Conservation (phyloP, 2,797 vertebrate species). For the Mallotus villosus region DNA sequence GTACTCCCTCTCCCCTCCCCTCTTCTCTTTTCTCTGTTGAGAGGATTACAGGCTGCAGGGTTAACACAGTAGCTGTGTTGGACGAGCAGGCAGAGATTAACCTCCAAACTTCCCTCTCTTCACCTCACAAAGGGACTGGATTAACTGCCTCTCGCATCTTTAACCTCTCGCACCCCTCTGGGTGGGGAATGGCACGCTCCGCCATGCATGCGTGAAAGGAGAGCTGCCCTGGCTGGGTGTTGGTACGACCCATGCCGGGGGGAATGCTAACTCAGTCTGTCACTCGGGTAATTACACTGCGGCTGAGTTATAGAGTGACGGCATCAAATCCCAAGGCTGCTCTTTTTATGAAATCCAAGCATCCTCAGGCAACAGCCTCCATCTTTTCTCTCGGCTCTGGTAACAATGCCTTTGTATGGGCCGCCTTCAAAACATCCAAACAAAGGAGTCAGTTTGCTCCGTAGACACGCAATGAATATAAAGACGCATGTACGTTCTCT, state of each 20-base stretch:
- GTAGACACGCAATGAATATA: constrained; percentile 2
- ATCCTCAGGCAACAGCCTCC: constrained; percentile 77
- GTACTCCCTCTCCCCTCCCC: neutral
- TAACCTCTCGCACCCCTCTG: constrained; percentile 10
- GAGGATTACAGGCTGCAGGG: constrained; percentile 63
- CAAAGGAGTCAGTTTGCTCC: too few relatives aligned
- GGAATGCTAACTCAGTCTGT: constrained; percentile 84
- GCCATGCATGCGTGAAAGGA: constrained; percentile 25
- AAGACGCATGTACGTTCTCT: neutral
- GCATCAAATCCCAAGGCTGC: constrained; percentile 88
- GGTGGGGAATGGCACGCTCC: constrained; percentile 48
- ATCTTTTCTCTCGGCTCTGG: constrained; percentile 23
- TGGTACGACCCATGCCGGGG: constrained; percentile 75
- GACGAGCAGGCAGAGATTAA: constrained; percentile 71
- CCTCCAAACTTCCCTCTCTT: constrained; percentile 60
- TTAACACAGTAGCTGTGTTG: constrained; percentile 61
- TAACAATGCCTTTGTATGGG: constrained; percentile 52
- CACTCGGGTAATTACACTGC: constrained; percentile 93
- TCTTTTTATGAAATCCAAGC: constrained; percentile 88
- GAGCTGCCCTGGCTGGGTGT: constrained; percentile 64
- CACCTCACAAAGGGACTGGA: constrained; percentile 57
- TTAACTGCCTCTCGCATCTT: constrained; percentile 15
- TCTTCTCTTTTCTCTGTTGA: constrained; percentile 31
- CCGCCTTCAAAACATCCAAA: constrained; percentile 59
- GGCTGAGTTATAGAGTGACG: constrained; percentile 98